Conservation (phyloP, 2,888 invertebrate genomes). For the Lycophotia porphyrea region DNA sequence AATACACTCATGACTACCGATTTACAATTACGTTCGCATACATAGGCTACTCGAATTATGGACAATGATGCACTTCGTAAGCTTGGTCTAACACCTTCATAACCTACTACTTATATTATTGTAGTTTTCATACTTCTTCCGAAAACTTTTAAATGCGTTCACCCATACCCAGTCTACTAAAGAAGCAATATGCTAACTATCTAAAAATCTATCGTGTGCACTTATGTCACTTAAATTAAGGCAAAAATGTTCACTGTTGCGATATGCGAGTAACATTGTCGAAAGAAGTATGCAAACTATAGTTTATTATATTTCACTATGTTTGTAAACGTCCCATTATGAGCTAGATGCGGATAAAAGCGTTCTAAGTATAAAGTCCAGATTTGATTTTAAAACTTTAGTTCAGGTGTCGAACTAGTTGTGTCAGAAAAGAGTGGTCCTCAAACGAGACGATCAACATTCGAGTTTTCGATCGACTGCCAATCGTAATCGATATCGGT, state of each 20-base stretch:
- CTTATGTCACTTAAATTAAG: not conserved
- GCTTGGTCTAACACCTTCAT: conserved; percentile 56
- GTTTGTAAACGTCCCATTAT: conserved; percentile 35
- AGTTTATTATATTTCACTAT: conserved; percentile 47
- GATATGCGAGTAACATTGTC: conserved; percentile 1
- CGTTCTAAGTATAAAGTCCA: conserved; percentile 56
- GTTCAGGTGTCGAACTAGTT: conserved; percentile 44
- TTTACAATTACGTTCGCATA: conserved; percentile 53
- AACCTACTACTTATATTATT: conserved; percentile 36
- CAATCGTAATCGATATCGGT: conserved; percentile 87
- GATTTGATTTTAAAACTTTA: conserved; percentile 59
- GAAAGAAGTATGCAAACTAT: conserved; percentile 46
- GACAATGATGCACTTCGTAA: conserved; percentile 62
- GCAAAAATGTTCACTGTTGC: conserved; percentile 1
- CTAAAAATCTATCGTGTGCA: conserved; percentile 7
- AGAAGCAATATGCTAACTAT: not conserved
- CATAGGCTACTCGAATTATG: conserved; percentile 49
- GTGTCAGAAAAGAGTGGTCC: conserved; percentile 61
- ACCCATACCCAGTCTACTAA: not conserved
- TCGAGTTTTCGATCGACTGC: conserved; percentile 79
- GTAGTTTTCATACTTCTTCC: conserved; percentile 32
- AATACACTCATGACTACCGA: conserved; percentile 51
- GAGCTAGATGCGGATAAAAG: conserved; percentile 47
- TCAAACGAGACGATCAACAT: conserved; percentile 87
- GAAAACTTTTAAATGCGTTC: not conserved